A percentile compares a stretch with the other conserved stretches of the same genome.
Conservation (phyloP, 2,113 vertebrate genomes). For the Gavia stellata region DNA sequence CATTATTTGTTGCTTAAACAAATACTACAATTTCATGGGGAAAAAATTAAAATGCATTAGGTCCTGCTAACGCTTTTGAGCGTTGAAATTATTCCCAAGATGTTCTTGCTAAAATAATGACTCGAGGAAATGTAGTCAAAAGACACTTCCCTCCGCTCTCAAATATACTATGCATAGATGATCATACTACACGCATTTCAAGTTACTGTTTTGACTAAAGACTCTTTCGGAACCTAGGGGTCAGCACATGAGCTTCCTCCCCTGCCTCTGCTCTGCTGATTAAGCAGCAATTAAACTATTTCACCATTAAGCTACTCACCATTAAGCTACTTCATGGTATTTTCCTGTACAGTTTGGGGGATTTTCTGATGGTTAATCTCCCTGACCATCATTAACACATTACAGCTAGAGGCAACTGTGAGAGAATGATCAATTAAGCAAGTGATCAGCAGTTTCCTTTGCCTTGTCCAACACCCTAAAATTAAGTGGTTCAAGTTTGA, state of each 20-base stretch:
- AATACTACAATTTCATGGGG: not conserved
- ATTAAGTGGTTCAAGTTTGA: not conserved
- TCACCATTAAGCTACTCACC: not conserved
- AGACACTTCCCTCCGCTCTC: not conserved
- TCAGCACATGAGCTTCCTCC: rapidly evolving
- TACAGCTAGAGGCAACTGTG: not conserved
- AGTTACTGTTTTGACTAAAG: not conserved
- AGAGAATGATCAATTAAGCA: not conserved
- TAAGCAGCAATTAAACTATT: not conserved
- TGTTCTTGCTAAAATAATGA: not conserved
- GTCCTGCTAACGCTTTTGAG: not conserved
- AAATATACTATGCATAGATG: not conserved
- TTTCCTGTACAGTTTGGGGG: not conserved
- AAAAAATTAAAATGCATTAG: not conserved
- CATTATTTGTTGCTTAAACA: not conserved
- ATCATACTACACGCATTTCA: not conserved
- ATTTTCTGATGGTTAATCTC: not conserved
- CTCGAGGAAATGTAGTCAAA: not conserved
- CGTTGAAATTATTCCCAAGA: not conserved
- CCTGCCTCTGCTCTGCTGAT: not conserved
- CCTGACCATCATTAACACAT: not conserved
- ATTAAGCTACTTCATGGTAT: not conserved
- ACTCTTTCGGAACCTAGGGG: not conserved
- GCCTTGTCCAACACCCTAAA: not conserved
- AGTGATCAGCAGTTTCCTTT: not conserved